Evolutionary conservation across 2,113 vertebrate species (phyloP).

Genomic region (Coptodon bakossiorum): DNA sequence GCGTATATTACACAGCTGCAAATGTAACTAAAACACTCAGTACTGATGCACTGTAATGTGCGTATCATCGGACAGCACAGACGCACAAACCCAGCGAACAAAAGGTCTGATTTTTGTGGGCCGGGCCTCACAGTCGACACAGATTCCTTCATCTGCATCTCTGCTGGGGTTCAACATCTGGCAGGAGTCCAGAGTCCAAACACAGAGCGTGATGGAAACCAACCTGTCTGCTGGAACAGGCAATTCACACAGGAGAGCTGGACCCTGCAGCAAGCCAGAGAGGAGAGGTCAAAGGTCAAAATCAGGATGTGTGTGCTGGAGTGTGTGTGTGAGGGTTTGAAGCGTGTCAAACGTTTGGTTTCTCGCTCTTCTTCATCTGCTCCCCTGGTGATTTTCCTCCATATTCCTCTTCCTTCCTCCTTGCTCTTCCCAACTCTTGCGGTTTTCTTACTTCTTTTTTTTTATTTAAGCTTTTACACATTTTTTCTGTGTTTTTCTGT

Average conservation of each 20-base stretch:
- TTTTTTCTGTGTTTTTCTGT: not conserved
- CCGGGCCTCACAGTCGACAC: not conserved
- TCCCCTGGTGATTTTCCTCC: not conserved
- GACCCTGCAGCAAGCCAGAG: not conserved
- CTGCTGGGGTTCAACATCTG: not conserved
- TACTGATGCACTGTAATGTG: too few species aligned
- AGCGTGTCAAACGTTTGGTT: not conserved
- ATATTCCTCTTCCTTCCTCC: not conserved
- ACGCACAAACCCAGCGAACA: not conserved
- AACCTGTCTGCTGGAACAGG: not conserved
- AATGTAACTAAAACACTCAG: not conserved
- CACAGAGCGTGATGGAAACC: not conserved
- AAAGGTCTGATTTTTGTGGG: not conserved
- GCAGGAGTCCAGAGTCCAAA: not conserved
- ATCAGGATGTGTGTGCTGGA: not conserved
- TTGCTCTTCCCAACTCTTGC: too few species aligned
- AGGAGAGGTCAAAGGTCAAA: not conserved
- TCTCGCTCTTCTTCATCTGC: not conserved
- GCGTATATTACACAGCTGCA: not conserved
- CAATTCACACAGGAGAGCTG: not conserved
- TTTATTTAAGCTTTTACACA: not conserved
- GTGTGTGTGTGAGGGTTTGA: not conserved
- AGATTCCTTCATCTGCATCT: not conserved
- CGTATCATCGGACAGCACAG: not conserved
- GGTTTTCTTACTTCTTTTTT: not conserved